Conservation (phyloP, 2,888 invertebrate genomes). For the Lampropteryx suffumata region DNA sequence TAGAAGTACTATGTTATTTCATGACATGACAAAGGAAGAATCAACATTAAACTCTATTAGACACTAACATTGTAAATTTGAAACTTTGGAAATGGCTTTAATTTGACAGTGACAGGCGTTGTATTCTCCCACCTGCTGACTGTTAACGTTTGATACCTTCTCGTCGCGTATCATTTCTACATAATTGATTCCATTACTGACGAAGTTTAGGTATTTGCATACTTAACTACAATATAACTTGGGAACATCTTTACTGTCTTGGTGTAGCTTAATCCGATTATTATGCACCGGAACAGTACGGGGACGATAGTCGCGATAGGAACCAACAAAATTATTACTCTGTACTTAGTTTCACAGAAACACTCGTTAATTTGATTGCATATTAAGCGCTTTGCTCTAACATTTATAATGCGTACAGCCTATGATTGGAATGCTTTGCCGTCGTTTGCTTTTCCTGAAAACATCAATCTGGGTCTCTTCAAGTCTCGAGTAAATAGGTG, state of each 20-base stretch:
- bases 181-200: constrained; percentile 46
- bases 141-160: constrained; percentile 30
- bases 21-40: no score
- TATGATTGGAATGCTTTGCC: no score
- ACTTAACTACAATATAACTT: constrained; percentile 44
- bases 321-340: no score
- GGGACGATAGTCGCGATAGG: background rate
- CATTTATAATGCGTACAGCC: no score
- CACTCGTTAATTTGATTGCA: no score
- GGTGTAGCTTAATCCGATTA: constrained; percentile 9
- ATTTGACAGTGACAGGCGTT: constrained; percentile 15
- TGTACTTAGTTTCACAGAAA: no score
- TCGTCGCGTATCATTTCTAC: constrained; percentile 37
- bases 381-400: no score
- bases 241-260: constrained; percentile 34
- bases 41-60: no score
- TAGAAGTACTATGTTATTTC: no score
- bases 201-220: constrained; percentile 53
- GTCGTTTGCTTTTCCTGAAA: no score
- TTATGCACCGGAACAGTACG: background rate
- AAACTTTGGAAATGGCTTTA: constrained; percentile 10
- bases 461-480: no score
- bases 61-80: background rate
- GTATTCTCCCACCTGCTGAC: constrained; percentile 33
- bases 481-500: no score